Percentiles rank a stretch among this genome's conserved stretches.
Evolutionary conservation across 1,140 invertebrate species (phyloP).

Genomic region (Andrena cerasifolii): DNA sequence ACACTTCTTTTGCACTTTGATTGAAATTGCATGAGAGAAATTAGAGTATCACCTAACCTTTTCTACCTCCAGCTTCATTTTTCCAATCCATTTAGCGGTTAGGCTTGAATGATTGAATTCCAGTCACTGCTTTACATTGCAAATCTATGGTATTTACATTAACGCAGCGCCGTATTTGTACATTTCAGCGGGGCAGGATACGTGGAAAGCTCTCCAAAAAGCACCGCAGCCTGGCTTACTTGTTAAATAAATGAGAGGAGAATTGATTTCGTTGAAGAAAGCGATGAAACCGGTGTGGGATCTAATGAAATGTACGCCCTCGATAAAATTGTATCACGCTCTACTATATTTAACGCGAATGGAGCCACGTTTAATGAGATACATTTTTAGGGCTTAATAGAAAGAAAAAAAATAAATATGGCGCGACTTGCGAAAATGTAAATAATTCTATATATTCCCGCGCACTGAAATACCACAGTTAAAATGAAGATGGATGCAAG

Average conservation of each 20-base stretch:
- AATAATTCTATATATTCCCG: background rate
- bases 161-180: background rate
- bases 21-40: too few species aligned
- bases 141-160: conserved; percentile 11
- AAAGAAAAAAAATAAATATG: too few species aligned
- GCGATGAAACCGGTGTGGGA: background rate
- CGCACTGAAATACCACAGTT: background rate
- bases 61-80: background rate
- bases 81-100: background rate
- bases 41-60: too few species aligned
- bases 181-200: background rate
- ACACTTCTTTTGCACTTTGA: too few species aligned
- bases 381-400: too few species aligned
- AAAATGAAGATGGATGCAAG: background rate
- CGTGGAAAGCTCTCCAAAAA: background rate
- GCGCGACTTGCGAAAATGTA: background rate
- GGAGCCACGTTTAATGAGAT: too few species aligned
- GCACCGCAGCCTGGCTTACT: background rate
- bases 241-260: conserved; percentile 3
- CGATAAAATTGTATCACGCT: too few species aligned
- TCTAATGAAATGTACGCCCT: background rate
- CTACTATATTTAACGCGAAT: too few species aligned
- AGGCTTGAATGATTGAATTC: background rate
- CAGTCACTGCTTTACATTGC: background rate
- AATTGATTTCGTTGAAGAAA: background rate